These are phyloP conservation scores for Aurelia aurita complex sp. Pacific DNA, from an alignment of 30 jellyfish, hydroid and myxozoan genomes.

Conservation along the genomic window DNA sequence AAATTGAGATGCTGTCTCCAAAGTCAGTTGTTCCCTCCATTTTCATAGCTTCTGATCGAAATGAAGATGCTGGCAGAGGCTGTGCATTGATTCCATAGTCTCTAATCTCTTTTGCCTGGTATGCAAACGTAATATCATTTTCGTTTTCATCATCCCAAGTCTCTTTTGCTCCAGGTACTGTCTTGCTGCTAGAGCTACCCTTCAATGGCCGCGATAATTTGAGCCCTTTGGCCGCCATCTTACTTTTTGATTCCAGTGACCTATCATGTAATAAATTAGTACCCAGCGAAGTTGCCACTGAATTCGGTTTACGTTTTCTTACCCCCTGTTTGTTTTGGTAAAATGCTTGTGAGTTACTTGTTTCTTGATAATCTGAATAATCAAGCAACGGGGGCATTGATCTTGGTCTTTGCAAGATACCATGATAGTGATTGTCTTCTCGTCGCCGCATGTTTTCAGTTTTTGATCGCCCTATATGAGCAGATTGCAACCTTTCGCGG, in stretches of 20 bases:
- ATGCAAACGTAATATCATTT: background rate
- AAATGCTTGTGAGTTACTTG: background rate
- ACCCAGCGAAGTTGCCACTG: slow-evolving; percentile 6
- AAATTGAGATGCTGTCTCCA: slow-evolving; percentile 1
- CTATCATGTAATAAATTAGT: background rate
- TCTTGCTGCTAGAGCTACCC: background rate
- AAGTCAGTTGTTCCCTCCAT: slow-evolving; percentile 12
- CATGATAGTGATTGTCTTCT: background rate
- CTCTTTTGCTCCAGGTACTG: background rate
- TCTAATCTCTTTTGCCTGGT: background rate
- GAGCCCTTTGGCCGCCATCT: background rate
- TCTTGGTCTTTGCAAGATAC: slow-evolving; percentile 21
- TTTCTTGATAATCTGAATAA: background rate
- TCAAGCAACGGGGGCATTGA: slow-evolving; percentile 45
- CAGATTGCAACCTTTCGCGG: slow-evolving; percentile 27
- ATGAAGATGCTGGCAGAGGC: slow-evolving; percentile 31
- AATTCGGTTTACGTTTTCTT: background rate
- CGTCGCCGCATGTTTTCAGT: slow-evolving; percentile 2
- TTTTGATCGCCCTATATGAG: background rate
- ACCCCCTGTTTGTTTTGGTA: too few relatives aligned
- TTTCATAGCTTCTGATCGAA: slow-evolving; percentile 30
- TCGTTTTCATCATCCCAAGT: background rate
- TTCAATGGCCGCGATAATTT: background rate
- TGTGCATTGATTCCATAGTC: slow-evolving; percentile 17
- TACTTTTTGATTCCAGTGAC: background rate